phyloP scores from a whole-genome alignment of 2,888 invertebrate species.

The Lepidochrysops patricia region DNA sequence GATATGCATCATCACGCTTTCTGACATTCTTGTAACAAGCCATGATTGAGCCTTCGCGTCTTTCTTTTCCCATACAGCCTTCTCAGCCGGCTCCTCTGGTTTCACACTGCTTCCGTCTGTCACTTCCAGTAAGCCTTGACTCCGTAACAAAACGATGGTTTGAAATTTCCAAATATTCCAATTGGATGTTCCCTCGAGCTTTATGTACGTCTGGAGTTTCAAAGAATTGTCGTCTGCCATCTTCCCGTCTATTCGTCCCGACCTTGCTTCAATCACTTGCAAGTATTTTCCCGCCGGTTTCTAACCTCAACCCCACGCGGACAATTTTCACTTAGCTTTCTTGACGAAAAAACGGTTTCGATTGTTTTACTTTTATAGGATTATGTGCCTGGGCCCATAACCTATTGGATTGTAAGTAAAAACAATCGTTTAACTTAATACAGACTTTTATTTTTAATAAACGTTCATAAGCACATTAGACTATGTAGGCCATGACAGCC shows the following conservation, averaged over 20 bases:
- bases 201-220: constrained; percentile 17
- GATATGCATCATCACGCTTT: constrained; percentile 30
- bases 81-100: constrained; percentile 19
- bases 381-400: neutral
- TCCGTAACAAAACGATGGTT: constrained; percentile 23
- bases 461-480: too few species aligned
- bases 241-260: neutral
- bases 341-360: neutral
- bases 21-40: constrained; percentile 29
- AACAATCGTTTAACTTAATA: too few species aligned
- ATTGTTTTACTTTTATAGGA: neutral
- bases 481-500: too few species aligned
- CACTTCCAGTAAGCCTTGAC: constrained; percentile 25
- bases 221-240: neutral
- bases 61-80: constrained; percentile 22
- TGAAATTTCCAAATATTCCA: constrained; percentile 33
- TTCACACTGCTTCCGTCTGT: constrained; percentile 23
- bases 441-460: too few species aligned
- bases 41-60: constrained; percentile 30
- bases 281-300: neutral
- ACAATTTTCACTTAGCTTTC: too few species aligned
- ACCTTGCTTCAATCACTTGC: neutral
- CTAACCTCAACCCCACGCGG: neutral
- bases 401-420: too few species aligned
- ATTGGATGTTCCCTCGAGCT: constrained; percentile 28